Conservation (phyloP, 2,797 vertebrate species). For the Helarctos malayanus region DNA sequence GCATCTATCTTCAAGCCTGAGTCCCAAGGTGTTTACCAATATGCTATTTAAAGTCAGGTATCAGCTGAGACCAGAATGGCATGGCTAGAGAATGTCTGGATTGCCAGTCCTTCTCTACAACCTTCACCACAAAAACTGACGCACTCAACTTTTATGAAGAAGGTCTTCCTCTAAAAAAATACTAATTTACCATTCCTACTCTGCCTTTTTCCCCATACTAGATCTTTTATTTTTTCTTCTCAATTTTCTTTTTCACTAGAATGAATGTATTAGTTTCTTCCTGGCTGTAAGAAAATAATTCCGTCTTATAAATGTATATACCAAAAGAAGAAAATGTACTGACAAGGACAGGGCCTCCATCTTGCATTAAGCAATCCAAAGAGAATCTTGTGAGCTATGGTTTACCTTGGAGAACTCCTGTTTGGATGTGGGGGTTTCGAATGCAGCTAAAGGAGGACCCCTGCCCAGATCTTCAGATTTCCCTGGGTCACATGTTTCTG, state of each 20-base stretch:
- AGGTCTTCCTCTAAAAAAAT: not conserved
- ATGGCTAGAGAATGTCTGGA: not conserved
- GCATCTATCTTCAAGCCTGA: not conserved
- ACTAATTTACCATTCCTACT: not conserved
- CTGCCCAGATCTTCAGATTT: not conserved
- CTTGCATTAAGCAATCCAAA: not conserved
- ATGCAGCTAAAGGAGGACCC: not conserved
- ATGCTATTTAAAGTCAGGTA: not conserved
- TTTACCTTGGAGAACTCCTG: not conserved
- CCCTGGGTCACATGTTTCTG: not conserved
- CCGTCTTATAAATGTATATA: not conserved
- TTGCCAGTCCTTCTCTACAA: not conserved
- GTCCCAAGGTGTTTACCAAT: not conserved
- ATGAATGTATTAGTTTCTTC: constrained; percentile 10
- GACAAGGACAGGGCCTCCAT: not conserved
- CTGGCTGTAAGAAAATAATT: constrained; percentile 37
- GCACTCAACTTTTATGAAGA: not conserved
- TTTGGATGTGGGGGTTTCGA: not conserved
- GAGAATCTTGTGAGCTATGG: not conserved
- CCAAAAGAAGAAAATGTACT: not conserved
- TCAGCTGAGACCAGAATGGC: not conserved
- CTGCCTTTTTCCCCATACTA: not conserved
- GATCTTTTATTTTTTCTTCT: not conserved
- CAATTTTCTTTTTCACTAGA: constrained; percentile 39
- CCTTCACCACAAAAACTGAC: not conserved